Conservation (phyloP, 2,888 invertebrate genomes). For the Phortica magna region DNA sequence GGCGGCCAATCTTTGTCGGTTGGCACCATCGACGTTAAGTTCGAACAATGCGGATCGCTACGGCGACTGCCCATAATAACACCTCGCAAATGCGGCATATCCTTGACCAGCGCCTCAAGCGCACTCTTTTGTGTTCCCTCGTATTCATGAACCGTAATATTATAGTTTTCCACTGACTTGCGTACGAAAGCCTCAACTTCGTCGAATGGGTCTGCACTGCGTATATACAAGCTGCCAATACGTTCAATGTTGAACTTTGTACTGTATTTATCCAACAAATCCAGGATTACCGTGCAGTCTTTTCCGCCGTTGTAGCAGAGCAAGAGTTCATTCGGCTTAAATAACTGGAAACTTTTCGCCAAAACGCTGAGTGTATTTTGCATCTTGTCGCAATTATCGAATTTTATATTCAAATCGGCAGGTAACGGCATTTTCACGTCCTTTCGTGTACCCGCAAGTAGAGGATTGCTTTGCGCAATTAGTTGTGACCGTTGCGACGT, state of each 20-base stretch:
- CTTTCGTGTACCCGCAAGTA: background rate
- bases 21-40: constrained; percentile 83
- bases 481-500: too few species aligned
- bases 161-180: constrained; percentile 78
- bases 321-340: constrained; percentile 83
- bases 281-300: constrained; percentile 92
- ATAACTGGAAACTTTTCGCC: constrained; percentile 16
- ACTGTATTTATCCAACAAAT: constrained; percentile 45
- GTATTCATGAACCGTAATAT: constrained; percentile 82
- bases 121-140: constrained; percentile 85
- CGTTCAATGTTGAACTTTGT: background rate
- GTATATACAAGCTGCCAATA: background rate
- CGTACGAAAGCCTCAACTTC: constrained; percentile 54
- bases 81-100: constrained; percentile 83
- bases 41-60: constrained; percentile 88
- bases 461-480: too few species aligned
- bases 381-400: background rate
- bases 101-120: constrained; percentile 81
- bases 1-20: constrained; percentile 94
- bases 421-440: background rate
- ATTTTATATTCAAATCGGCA: background rate
- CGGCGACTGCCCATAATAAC: constrained; percentile 93
- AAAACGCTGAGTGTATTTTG: background rate
- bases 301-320: constrained; percentile 98
- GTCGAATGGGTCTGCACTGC: constrained; percentile 46